Percentiles rank a stretch among this genome's conserved stretches.
Evolutionary conservation across 92 coral and sea anemone genomes (phyloP).

Genomic region (Bergia puertoricense): DNA sequence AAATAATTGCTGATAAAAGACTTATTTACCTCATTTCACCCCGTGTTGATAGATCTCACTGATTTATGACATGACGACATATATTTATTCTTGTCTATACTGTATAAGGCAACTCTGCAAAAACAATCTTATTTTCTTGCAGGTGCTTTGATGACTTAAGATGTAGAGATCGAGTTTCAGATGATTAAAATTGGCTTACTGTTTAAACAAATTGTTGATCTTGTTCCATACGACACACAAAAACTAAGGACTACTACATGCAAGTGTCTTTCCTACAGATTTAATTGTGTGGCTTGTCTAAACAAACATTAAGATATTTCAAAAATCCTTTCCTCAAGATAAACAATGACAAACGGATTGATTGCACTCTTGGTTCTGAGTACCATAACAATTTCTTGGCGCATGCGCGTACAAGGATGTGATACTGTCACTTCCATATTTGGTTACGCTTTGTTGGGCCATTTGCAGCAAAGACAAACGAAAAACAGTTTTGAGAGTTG

Average conservation of each 20-base stretch:
- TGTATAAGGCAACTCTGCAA: too few species aligned
- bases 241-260: neutral
- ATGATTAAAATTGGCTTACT: too few species aligned
- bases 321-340: neutral
- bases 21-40: too few species aligned
- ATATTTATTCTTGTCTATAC: too few species aligned
- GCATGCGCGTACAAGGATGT: neutral
- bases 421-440: neutral
- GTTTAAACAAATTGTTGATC: too few species aligned
- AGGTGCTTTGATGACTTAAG: too few species aligned
- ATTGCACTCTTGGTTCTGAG: neutral
- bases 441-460: conserved; percentile 12
- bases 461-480: conserved; percentile 9
- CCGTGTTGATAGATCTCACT: too few species aligned
- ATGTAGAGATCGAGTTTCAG: too few species aligned
- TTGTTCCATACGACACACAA: neutral
- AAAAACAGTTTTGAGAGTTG: neutral
- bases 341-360: neutral
- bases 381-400: neutral
- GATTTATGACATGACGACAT: too few species aligned
- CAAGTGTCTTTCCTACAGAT: neutral
- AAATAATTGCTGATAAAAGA: too few species aligned
- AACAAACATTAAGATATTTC: too few species aligned
- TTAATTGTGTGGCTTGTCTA: neutral
- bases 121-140: too few species aligned